These are phyloP conservation scores for Corythaeola cristata DNA, from an alignment of 2,113 vertebrate genomes.

Conservation along the genomic window DNA sequence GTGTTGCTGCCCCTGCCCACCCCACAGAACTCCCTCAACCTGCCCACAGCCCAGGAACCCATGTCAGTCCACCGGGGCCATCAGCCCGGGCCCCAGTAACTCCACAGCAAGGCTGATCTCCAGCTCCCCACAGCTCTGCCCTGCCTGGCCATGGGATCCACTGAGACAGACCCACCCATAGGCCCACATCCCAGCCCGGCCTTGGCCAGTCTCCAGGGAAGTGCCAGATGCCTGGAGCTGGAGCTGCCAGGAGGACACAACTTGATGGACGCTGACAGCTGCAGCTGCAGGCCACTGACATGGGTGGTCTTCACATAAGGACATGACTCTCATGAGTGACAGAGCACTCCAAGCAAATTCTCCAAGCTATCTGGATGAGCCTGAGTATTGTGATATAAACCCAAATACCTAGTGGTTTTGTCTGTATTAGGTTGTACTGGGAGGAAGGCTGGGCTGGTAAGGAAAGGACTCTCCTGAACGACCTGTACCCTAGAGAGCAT, in stretches of 20 bases:
- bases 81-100: neutral
- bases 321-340: rapidly evolving
- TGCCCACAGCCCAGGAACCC: neutral
- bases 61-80: rapidly evolving
- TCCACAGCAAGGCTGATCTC: rapidly evolving
- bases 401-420: neutral
- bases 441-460: neutral
- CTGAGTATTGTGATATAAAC: neutral
- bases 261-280: rapidly evolving
- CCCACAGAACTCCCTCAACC: rapidly evolving
- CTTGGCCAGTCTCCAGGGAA: neutral
- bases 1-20: rapidly evolving
- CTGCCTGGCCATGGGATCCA: neutral
- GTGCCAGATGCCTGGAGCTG: rapidly evolving
- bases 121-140: neutral
- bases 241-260: neutral
- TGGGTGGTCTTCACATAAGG: neutral
- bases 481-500: neutral
- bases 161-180: rapidly evolving
- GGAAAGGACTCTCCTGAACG: neutral
- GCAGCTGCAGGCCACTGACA: neutral
- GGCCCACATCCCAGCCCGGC: neutral
- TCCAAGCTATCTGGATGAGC: neutral
- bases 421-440: neutral
- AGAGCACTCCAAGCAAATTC: neutral